Conservation (phyloP, 2,888 invertebrate genomes). For the Linhomoeus sp. region DNA sequence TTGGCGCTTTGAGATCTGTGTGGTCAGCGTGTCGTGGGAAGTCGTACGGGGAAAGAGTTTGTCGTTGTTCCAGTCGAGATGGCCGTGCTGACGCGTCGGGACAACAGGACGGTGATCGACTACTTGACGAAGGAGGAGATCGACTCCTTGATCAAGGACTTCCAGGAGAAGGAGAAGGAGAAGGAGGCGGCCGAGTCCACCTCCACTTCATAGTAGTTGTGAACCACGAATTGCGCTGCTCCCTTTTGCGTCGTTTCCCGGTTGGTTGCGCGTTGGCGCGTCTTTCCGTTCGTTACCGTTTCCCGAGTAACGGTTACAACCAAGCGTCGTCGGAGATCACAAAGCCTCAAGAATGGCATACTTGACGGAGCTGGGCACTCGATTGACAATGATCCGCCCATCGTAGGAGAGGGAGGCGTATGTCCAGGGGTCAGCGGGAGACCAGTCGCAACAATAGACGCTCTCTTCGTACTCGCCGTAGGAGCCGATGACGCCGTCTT, state of each 20-base stretch:
- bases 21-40: no score
- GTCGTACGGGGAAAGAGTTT: no score
- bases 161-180: constrained; percentile 34
- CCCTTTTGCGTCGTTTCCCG: no score
- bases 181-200: constrained; percentile 24
- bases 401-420: constrained; percentile 97
- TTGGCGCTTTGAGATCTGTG: no score
- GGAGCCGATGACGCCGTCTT: constrained; percentile 69
- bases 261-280: no score
- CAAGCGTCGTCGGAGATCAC: no score
- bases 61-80: constrained; percentile 31
- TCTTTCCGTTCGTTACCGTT: no score
- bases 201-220: no score
- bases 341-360: constrained; percentile 47
- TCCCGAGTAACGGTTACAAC: no score
- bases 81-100: constrained; percentile 30
- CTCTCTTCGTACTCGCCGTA: constrained; percentile 96
- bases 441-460: constrained; percentile 93
- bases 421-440: constrained; percentile 88
- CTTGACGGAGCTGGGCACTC: constrained; percentile 79
- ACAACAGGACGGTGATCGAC: constrained; percentile 30
- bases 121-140: constrained; percentile 29
- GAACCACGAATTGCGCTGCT: no score
- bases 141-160: constrained; percentile 30
- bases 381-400: constrained; percentile 66